Base-by-base conservation (phyloP, 2,797 vertebrate genomes). In the Anguilla marmorata region DNA sequence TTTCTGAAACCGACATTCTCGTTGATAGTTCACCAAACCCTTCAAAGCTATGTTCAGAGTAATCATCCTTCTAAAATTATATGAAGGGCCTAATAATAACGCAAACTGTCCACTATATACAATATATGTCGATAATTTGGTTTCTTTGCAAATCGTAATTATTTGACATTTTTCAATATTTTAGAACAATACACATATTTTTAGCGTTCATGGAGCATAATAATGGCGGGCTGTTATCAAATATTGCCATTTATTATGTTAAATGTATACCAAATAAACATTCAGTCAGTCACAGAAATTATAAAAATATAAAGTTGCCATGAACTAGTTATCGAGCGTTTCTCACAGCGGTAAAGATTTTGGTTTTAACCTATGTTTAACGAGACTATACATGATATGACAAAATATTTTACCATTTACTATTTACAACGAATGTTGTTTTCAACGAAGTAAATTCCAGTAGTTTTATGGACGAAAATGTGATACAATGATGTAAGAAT, bases 1-100 rank as follows among this genome's bases (percentile, higher is more conserved):
- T 96, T 96, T 94, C 96, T 95, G 93, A 95, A 96, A 96, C 94
- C 95, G 95, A 95, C 95, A 89, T 96, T 95, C 96, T 97, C 94
- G 93, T 96, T 96, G 94, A 95, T 96, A 94, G 92, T 95, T 96
- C 96, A 93, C 95, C 97, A 96, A 82, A 96, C 94, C 97, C 96
- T 96, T 96, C 90, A 88, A 93, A 93, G 88, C 89, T 90, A 89
- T 84, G 92, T 90, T 90, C 91, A 92, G 89, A 92, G 91, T 92
- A 92, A 89, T 87, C 60, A 93, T 91, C 89, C 88, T 74, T 89
- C 91, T 85, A 87, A 83, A 86, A 85, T 90, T 89, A 87, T 56
- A 72, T 74, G 84, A 85, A 88, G 54, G 69, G 69, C 37, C 54
- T 63, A 69, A 85, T 63, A 84, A 80, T 80, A 80, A 41, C 33